Percentiles rank a stretch among this genome's conserved stretches.
Conservation (phyloP, 2,888 invertebrate species). For the Iselma pallidipennis region DNA sequence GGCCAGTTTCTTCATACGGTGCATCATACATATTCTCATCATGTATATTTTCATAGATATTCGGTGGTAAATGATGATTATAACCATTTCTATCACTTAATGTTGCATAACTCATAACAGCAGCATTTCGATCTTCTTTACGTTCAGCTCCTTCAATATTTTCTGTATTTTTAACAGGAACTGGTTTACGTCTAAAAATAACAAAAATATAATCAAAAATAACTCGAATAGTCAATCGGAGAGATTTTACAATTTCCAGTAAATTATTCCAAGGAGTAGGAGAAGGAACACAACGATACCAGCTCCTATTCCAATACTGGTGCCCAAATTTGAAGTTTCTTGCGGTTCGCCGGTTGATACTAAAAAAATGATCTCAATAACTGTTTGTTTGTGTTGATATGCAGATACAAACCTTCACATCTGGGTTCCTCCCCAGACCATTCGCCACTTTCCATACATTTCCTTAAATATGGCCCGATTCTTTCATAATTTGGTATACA, state of each 20-base stretch:
- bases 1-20: conserved; percentile 69
- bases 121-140: conserved; percentile 84
- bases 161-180: conserved; percentile 86
- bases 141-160: conserved; percentile 85
- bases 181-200: conserved; percentile 74
- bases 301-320: conserved; percentile 82
- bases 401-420: conserved; percentile 83
- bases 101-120: conserved; percentile 87
- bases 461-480: conserved; percentile 79
- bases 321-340: conserved; percentile 72
- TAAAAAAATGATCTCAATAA: conserved; percentile 46
- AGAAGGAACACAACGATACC: conserved; percentile 80
- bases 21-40: conserved; percentile 77
- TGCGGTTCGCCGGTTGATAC: conserved; percentile 70
- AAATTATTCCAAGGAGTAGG: conserved; percentile 77
- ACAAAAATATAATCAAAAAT: background rate
- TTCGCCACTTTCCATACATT: conserved; percentile 79
- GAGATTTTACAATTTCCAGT: conserved; percentile 75
- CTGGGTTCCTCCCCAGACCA: conserved; percentile 89
- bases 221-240: background rate
- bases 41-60: conserved; percentile 66
- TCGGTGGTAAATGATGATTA: conserved; percentile 48
- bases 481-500: conserved; percentile 84
- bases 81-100: conserved; percentile 70
- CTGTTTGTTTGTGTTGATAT: too few relatives aligned